Percentiles rank a stretch among this genome's conserved stretches.
Conservation (phyloP, 2,797 vertebrate genomes). For the Phalanger gymnotis region DNA sequence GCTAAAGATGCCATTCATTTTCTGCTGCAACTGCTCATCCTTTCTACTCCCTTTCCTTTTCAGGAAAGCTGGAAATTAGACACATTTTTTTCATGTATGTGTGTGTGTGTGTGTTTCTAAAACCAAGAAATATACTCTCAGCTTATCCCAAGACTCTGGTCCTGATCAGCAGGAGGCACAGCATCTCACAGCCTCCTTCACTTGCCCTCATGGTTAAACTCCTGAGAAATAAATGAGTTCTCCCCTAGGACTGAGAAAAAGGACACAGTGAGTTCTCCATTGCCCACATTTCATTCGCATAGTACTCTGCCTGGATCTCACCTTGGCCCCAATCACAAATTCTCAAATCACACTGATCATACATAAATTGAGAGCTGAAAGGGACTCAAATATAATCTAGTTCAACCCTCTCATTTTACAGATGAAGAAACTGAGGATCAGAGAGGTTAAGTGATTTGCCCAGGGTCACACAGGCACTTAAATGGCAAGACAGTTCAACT, state of each 20-base stretch:
- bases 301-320: neutral
- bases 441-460: neutral
- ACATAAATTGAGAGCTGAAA: neutral
- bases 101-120: neutral
- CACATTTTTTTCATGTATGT: neutral
- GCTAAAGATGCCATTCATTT: neutral
- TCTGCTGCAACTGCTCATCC: neutral
- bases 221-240: neutral
- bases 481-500: neutral
- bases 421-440: neutral
- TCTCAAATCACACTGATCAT: neutral
- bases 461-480: neutral
- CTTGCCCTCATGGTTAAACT: neutral
- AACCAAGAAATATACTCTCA: neutral
- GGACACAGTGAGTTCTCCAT: neutral
- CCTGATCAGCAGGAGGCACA: neutral
- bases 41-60: neutral
- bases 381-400: neutral
- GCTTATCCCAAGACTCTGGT: neutral
- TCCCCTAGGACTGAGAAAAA: neutral
- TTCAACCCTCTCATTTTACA: neutral
- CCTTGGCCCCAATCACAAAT: neutral
- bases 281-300: neutral
- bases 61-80: neutral
- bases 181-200: neutral